A percentile compares a stretch with the other conserved stretches of the same genome.
These are phyloP conservation scores for Catocala fraxini DNA, from an alignment of 2,888 invertebrate genomes.

Conservation along the genomic window DNA sequence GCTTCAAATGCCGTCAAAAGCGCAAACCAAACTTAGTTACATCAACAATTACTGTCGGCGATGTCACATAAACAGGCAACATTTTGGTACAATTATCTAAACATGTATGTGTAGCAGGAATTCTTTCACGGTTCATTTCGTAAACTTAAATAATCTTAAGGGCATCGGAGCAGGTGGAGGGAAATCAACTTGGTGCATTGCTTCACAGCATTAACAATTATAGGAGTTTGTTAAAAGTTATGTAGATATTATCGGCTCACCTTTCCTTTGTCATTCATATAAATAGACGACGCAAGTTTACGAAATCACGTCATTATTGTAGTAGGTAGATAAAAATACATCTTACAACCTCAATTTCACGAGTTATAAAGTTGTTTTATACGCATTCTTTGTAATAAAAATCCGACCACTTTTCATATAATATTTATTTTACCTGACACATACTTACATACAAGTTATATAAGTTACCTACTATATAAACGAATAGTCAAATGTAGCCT, in stretches of 20 bases:
- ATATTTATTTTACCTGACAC: no score
- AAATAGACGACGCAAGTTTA: conserved; percentile 28
- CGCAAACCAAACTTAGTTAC: conserved; percentile 1
- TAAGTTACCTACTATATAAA: no score
- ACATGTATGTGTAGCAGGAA: conserved; percentile 57
- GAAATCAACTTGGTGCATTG: conserved; percentile 61
- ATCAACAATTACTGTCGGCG: conserved; percentile 31
- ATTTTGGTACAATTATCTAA: conserved; percentile 66
- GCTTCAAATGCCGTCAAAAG: background rate
- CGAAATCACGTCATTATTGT: conserved; percentile 38
- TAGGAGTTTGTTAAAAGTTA: conserved; percentile 37
- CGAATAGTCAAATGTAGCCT: no score
- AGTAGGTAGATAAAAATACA: conserved; percentile 19
- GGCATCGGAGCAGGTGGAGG: conserved; percentile 72
- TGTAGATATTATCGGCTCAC: conserved; percentile 51
- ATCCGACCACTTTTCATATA: no score
- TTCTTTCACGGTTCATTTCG: conserved; percentile 80
- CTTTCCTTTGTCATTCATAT: conserved; percentile 40
- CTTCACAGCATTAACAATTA: conserved; percentile 51
- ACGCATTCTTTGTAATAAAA: background rate
- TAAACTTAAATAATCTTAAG: conserved; percentile 73
- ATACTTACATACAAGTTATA: no score
- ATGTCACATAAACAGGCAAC: conserved; percentile 49
- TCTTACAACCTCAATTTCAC: conserved; percentile 1
- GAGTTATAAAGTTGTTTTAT: background rate